Base-by-base conservation (phyloP, 1,140 invertebrate genomes). In the Lasioglossum baleicum region DNA sequence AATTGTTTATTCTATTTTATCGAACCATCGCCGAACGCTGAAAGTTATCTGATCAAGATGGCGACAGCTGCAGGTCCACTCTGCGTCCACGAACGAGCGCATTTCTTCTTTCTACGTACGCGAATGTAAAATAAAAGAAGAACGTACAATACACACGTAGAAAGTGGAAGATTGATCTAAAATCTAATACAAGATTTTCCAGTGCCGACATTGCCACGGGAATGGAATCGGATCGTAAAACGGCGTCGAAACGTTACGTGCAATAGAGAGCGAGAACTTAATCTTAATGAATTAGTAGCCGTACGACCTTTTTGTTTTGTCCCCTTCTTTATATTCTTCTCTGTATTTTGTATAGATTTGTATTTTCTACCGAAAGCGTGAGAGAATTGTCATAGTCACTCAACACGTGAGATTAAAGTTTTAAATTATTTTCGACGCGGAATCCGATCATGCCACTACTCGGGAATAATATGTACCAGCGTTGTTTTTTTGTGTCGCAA, bases 341-440 rank as follows among this genome's bases (percentile, higher is more conserved):
- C 20, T 5, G 53, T 63, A 20, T 69, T 71, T 71, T 75, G 48
- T 81, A 75, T 67, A 77, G 51, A 78, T 72, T 58, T 78, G 48
- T 48, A 71, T 71, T 77, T 70, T 81, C 58, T 60, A 74, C 53
- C 53, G 42, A 77, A 64, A 40, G 31, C 51, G 56, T 58, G 44
- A 42, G 42, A 58, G 76, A 58, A 7, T 56, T 77, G 35, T 35
- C 8, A 72, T 68, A 71, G 75, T 81, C 69, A 78, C 75, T 78
- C 40, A 68, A 71, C 44, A 56, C 58, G 73, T 60, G 80, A 77
- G 66, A 81, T 67, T 77, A 72, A 60, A 80, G 73, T 48, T 82
- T 82, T 83, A 69, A 75, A 83, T 75, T 83, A 76, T 56, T 75
- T 63, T 75, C 48, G 72, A 63, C 53, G 81, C 56, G 61, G 42